Evolutionary conservation across 2,797 vertebrate genomes (phyloP), one percentile per base, ranked within the genome.

Genomic region (Sylvia borin): DNA sequence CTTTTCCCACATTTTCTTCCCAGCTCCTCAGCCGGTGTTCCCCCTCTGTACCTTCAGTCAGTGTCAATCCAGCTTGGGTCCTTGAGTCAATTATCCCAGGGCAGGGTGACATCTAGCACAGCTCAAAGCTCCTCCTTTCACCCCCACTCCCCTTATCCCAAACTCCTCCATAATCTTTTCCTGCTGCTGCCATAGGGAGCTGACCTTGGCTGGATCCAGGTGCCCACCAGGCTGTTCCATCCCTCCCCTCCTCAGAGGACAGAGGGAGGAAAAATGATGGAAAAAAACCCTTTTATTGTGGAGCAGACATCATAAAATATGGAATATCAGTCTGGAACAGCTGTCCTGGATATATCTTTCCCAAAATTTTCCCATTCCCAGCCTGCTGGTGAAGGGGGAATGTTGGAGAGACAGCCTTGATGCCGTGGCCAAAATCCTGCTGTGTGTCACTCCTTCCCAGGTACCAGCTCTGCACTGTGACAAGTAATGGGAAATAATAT

Each of bases 111-210:
- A 78, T 25, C 36, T 22, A 84, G 38, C 32, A 51, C 60, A 82
- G 58, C 73, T 78, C 90, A 47, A 36, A 93, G 58, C 1, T 4
- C n/a, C 55, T 83, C 88, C 34, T 31, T 85, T 73, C 60, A 81
- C 43, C 11, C 29, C 22, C 4, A 8, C 12, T 36, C 18, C 22
- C 32, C 21, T 55, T 11, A 47, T 54, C 85, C 71, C 48, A 58
- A 67, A 68, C 64, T 58, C 62, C 87, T 88, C 18, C 61, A 51
- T n/a, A 86, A 91, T 94, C 94, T 93, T 93, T 64, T 93, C 90
- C 82, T 57, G 85, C 77, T 73, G 85, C 87, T 91, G 26, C 72
- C 96, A 51, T 0, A 16, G 17, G 76, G 25, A 74, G 47, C 24
- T 68, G 54, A 48, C 5, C 54, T 3, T 6, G 54, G 34, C 11